Percentiles rank a stretch among this genome's conserved stretches.
phyloP scores from a whole-genome alignment of 2,797 vertebrate genomes.

The Odontamblyopus rebecca region DNA sequence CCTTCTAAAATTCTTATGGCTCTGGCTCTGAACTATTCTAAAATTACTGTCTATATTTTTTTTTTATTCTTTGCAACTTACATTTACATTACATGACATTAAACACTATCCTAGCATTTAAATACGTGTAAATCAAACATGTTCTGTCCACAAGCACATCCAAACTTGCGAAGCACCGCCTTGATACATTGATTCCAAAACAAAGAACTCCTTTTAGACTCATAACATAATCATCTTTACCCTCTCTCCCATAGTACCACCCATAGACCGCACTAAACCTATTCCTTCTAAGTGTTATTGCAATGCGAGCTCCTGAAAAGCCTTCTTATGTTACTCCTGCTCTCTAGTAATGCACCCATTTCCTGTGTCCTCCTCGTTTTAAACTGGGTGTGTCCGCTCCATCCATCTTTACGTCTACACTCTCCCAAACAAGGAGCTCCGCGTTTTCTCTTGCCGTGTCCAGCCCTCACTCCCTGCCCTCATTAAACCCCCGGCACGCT shows the following conservation, averaged over 20 bases:
- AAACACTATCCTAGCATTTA: too few relatives aligned
- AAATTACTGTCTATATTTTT: too few relatives aligned
- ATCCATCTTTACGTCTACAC: slow-evolving; percentile 52
- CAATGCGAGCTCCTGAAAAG: slow-evolving; percentile 26
- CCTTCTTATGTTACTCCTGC: slow-evolving; percentile 61
- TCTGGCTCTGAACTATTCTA: too few relatives aligned
- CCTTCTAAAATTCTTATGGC: too few relatives aligned
- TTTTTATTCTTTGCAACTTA: too few relatives aligned
- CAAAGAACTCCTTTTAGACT: slow-evolving; percentile 1
- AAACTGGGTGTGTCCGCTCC: slow-evolving; percentile 54
- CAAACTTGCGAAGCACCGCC: too few relatives aligned
- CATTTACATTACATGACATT: too few relatives aligned
- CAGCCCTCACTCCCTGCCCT: slow-evolving; percentile 77
- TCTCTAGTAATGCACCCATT: slow-evolving; percentile 66
- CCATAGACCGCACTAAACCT: slow-evolving; percentile 36
- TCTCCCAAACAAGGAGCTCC: slow-evolving; percentile 49
- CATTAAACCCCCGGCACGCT: slow-evolving; percentile 80
- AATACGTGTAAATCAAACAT: background rate
- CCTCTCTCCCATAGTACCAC: slow-evolving; percentile 30
- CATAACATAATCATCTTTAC: slow-evolving; percentile 36
- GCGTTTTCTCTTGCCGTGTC: slow-evolving; percentile 72
- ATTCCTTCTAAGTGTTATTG: slow-evolving; percentile 52
- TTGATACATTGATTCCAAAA: background rate
- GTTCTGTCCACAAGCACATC: background rate
- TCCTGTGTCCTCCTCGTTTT: slow-evolving; percentile 44